phyloP scores from a whole-genome alignment of 2,888 invertebrate species.

The Chaetogeoica ovagalla region DNA sequence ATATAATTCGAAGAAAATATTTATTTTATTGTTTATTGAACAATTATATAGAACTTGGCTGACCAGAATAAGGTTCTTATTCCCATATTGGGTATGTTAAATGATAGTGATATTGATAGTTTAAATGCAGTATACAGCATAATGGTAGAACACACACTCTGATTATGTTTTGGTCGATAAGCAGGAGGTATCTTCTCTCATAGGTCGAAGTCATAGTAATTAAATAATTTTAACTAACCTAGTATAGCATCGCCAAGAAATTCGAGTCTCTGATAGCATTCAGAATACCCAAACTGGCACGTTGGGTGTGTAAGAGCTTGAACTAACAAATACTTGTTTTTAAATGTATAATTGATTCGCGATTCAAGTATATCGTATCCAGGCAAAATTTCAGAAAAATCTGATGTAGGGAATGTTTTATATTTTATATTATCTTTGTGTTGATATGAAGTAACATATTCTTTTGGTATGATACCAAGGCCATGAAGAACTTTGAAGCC shows the following conservation, averaged over 20 bases:
- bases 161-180: neutral
- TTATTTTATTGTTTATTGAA: no score
- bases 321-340: constrained; percentile 76
- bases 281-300: constrained; percentile 73
- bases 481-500: constrained; percentile 67
- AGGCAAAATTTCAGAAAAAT: constrained; percentile 37
- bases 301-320: constrained; percentile 95
- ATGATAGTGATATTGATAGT: no score
- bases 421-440: neutral
- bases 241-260: constrained; percentile 90
- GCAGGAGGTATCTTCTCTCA: no score
- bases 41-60: no score
- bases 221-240: constrained; percentile 59
- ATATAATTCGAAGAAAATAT: no score
- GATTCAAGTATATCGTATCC: constrained; percentile 63
- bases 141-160: neutral
- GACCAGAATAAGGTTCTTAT: no score
- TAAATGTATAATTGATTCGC: constrained; percentile 75
- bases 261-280: constrained; percentile 87
- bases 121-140: no score
- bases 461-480: constrained; percentile 67
- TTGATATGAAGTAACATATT: constrained; percentile 1
- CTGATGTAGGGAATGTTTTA: neutral
- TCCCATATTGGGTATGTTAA: no score
- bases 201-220: neutral